Percentiles rank a stretch among this genome's conserved stretches.
phyloP scores from a whole-genome alignment of 2,797 vertebrate genomes.

The Meda fulgida region DNA sequence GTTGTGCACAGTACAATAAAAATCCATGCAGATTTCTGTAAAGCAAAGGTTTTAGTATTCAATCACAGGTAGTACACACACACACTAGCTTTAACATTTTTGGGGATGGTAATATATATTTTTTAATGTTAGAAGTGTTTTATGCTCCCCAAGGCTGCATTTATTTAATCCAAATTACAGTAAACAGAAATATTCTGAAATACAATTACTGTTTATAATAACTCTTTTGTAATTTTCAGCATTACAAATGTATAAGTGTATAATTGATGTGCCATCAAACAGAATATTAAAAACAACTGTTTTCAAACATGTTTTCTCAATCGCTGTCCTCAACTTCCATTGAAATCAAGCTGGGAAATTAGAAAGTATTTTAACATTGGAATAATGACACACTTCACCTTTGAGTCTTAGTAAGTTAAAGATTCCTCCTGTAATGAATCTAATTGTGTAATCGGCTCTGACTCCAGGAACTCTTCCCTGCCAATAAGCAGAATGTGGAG shows the following conservation, averaged over 20 bases:
- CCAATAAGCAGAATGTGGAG: constrained; percentile 90
- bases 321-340: not conserved
- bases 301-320: not conserved
- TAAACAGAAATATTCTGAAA: not conserved
- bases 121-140: not conserved
- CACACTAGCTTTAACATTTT: not conserved
- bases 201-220: no score
- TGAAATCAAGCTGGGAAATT: not conserved
- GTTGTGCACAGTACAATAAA: not conserved
- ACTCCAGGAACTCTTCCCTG: constrained; percentile 88
- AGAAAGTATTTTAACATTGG: not conserved
- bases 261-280: not conserved
- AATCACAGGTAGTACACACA: not conserved
- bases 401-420: not conserved
- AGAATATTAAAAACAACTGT: not conserved
- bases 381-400: not conserved
- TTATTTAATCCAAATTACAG: not conserved
- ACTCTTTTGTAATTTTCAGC: no score
- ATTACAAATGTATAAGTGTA: no score
- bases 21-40: not conserved
- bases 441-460: constrained; percentile 15
- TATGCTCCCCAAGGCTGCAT: not conserved
- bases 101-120: not conserved
- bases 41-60: not conserved
- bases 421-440: not conserved